Evolutionary conservation across 2,888 invertebrate genomes (phyloP), one percentile per base, ranked within the genome.

Genomic region (Microplitis manilae): DNA sequence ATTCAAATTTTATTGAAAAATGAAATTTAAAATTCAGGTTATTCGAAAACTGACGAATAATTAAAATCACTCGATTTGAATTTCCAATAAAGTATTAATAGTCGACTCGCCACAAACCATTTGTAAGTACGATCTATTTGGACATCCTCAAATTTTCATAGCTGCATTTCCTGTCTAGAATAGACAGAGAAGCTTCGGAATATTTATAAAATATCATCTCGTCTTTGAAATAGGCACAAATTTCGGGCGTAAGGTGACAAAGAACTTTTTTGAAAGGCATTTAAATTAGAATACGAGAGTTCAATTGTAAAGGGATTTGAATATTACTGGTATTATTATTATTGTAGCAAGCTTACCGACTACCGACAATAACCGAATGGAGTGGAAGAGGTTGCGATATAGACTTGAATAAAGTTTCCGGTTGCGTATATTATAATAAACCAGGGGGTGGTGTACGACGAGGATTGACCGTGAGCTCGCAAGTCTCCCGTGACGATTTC

Each of bases 401-500:
- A 50, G 65, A 65, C 7, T 65, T 30, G 65, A 71, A 71, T 41
- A 71, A 62, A 60, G 30, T 39, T 76, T 76, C 76, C 76, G 76
- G 76, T 74, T 74, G 50, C 17, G 59, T 62, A 72, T 9, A 30
- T 13, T 39, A 15, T 41, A n/a, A 39, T 13, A 13, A 62, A 62
- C 41, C 20, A 17, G 38, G 17, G n/a, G 40, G 13, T 64, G 68
- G 30, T 64, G 64, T 60, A 50, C 9, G 50, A 61, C 59, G 59
- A 72, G 64, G 68, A 71, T 77, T 77, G 64, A 76, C 69, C 70
- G 68, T 74, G 65, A 74, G 80, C 74, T 75, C 74, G 78, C 76
- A 79, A 81, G 80, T 76, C 80, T 79, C 79, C 79, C 81, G 79
- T 82, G 81, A 82, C 82, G 80, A 82, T 82, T 81, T 78, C 70